Percentiles rank a stretch among this genome's conserved stretches.
Conservation (phyloP, 2,113 vertebrate species). For the Eolophus roseicapilla region DNA sequence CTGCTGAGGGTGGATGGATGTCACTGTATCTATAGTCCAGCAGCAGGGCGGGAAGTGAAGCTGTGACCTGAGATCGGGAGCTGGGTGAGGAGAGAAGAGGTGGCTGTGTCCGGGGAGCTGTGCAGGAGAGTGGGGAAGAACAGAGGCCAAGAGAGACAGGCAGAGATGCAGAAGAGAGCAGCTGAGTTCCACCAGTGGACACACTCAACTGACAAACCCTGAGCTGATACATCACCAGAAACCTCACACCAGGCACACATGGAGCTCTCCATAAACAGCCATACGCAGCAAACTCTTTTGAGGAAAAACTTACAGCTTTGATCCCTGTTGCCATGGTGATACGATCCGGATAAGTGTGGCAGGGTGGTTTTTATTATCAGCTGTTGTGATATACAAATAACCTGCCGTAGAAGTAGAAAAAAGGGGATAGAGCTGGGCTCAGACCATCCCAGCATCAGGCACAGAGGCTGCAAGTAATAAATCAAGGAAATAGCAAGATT, state of each 20-base stretch:
- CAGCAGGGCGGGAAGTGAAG: neutral
- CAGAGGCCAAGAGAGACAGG: neutral
- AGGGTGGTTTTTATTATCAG: conserved; percentile 13
- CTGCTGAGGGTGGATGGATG: neutral
- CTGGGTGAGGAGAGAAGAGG: rapidly evolving
- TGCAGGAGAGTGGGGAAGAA: neutral
- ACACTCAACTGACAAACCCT: neutral
- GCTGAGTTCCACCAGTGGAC: neutral
- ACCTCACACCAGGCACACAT: neutral
- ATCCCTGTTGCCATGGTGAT: conserved; percentile 41
- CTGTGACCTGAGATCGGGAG: rapidly evolving
- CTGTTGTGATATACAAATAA: conserved; percentile 51
- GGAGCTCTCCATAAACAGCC: neutral
- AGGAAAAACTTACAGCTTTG: conserved; percentile 37
- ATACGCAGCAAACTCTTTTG: conserved; percentile 6
- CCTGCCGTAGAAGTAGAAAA: neutral
- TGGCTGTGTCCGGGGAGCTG: neutral
- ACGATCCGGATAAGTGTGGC: neutral
- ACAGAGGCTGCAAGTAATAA: neutral
- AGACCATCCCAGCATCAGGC: neutral
- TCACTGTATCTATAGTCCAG: neutral
- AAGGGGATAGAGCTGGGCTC: neutral
- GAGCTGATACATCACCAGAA: neutral
- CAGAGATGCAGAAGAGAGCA: neutral
- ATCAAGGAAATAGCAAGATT: neutral